A percentile compares a stretch with the other conserved stretches of the same genome.
Evolutionary conservation across 2,888 invertebrate species (phyloP).

Genomic region (Thumatha senex): DNA sequence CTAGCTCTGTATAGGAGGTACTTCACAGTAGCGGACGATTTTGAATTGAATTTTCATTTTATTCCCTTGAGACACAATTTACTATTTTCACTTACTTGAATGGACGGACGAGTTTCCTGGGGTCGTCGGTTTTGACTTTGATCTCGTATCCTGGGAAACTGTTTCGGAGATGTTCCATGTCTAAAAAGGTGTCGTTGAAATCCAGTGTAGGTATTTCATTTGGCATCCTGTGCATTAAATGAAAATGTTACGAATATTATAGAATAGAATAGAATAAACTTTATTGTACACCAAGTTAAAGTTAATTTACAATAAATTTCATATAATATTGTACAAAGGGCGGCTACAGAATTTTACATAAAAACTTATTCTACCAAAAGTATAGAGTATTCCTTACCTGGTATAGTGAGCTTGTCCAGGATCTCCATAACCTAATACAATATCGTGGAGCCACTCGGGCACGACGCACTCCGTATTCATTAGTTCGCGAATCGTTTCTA

Average conservation of each 20-base stretch:
- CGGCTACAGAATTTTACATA: too few relatives aligned
- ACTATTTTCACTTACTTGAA: constrained; percentile 84
- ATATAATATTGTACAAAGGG: too few relatives aligned
- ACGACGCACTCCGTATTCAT: constrained; percentile 99
- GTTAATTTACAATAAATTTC: too few relatives aligned
- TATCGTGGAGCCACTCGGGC: constrained; percentile 97
- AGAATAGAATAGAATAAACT: too few relatives aligned
- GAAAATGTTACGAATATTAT: neutral
- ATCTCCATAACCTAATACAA: constrained; percentile 98
- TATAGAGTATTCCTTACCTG: constrained; percentile 78
- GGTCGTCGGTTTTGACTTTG: constrained; percentile 86
- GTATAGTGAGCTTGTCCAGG: constrained; percentile 98
- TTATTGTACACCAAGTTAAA: too few relatives aligned
- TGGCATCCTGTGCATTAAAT: constrained; percentile 86
- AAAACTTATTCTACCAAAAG: too few relatives aligned
- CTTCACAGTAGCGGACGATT: too few relatives aligned
- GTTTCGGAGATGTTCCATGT: constrained; percentile 92
- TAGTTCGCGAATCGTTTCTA: constrained; percentile 98
- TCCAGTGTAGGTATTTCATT: constrained; percentile 93
- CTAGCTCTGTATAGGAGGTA: too few relatives aligned
- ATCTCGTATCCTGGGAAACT: constrained; percentile 94
- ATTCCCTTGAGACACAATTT: too few relatives aligned
- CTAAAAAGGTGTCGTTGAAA: constrained; percentile 99
- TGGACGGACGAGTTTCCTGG: constrained; percentile 89
- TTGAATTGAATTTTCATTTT: too few relatives aligned